These are phyloP conservation scores for Xiphophorus birchmanni DNA, from an alignment of 2,797 vertebrate species.

Conservation along the genomic window DNA sequence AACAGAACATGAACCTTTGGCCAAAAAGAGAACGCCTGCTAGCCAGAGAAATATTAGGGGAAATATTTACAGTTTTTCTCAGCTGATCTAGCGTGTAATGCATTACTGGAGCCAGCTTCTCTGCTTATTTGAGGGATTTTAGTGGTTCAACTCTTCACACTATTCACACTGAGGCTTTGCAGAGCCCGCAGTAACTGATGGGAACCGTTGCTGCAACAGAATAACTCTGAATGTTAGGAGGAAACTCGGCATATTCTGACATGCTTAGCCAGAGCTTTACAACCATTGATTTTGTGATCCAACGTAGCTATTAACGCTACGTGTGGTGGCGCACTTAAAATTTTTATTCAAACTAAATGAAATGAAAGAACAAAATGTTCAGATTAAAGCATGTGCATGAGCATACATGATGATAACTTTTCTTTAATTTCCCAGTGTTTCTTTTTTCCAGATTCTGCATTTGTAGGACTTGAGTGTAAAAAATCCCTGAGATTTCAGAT, in stretches of 20 bases:
- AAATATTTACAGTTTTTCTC: constrained; percentile 17
- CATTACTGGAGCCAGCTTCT: constrained; percentile 6
- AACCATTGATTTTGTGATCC: not conserved
- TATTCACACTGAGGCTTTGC: constrained; percentile 16
- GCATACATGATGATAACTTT: constrained; percentile 38
- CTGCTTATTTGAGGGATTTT: not conserved
- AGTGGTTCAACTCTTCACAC: constrained; percentile 2
- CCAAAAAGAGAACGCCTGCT: constrained; percentile 16
- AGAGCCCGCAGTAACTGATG: constrained; percentile 18
- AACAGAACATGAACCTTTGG: not conserved
- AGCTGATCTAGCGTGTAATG: constrained; percentile 15
- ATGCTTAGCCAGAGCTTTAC: constrained; percentile 2
- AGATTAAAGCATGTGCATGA: constrained; percentile 18
- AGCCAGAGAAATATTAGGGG: constrained; percentile 21
- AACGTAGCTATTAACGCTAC: not conserved
- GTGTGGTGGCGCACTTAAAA: not conserved
- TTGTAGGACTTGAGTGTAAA: constrained; percentile 49
- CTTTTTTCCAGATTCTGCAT: constrained; percentile 38
- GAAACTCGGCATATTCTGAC: not conserved
- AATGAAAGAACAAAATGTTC: constrained; percentile 12
- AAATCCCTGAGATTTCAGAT: constrained; percentile 45
- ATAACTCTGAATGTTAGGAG: constrained; percentile 6
- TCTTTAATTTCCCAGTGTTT: constrained; percentile 12
- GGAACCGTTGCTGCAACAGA: constrained; percentile 21
- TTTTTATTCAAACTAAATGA: constrained; percentile 4